phyloP scores from a whole-genome alignment of 2,113 vertebrate genomes.

The Pogonocichla stellata region DNA sequence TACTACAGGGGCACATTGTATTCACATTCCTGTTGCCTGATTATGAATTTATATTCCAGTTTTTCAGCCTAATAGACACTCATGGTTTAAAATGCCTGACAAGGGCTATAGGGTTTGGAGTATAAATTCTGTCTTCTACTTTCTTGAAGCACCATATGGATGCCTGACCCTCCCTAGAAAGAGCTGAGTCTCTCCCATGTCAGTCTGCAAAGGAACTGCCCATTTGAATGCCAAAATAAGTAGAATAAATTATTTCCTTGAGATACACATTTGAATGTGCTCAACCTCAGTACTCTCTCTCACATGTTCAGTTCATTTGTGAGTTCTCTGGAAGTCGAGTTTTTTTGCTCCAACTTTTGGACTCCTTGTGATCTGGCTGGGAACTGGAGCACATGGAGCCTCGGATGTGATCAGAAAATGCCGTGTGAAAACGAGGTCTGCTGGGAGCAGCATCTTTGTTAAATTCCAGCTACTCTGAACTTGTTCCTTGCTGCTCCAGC shows the following conservation, averaged over 20 bases:
- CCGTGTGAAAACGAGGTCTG: constrained; percentile 10
- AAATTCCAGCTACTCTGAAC: neutral
- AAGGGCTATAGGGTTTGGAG: neutral
- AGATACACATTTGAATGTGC: fast-evolving
- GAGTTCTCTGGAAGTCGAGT: constrained; percentile 6
- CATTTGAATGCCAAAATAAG: neutral
- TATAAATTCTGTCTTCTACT: neutral
- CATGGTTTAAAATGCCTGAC: neutral
- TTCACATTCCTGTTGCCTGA: neutral
- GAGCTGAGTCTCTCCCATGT: neutral
- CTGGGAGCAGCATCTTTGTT: constrained; percentile 55
- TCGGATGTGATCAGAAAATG: constrained; percentile 28
- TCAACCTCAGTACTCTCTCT: neutral
- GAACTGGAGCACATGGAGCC: neutral
- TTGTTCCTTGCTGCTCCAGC: neutral
- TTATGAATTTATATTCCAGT: neutral
- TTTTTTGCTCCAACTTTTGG: constrained; percentile 26
- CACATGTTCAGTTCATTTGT: neutral
- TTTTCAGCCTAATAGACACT: neutral
- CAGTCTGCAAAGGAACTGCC: neutral
- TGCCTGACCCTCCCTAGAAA: neutral
- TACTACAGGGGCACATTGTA: neutral
- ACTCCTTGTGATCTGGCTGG: neutral
- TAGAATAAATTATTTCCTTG: constrained; percentile 9
- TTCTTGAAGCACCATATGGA: neutral